Percentiles rank a stretch among this genome's conserved stretches.
Evolutionary conservation across 2,113 vertebrate species (phyloP).

Genomic region (Rutilus rutilus): DNA sequence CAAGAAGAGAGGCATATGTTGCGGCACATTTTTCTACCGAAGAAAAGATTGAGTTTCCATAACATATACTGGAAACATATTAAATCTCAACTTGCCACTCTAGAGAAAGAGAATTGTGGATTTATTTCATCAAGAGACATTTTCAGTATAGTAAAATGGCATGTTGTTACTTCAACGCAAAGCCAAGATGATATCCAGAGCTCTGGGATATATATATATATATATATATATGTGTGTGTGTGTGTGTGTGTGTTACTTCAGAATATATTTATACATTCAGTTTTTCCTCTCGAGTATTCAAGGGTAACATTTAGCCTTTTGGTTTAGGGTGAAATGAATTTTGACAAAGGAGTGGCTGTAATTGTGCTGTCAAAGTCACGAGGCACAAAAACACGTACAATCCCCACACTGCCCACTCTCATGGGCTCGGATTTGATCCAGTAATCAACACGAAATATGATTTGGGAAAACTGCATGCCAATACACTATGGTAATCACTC

Average conservation of each 20-base stretch:
- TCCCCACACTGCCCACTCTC: constrained; percentile 20
- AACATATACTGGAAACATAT: constrained; percentile 39
- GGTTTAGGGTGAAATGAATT: background rate
- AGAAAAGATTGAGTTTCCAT: constrained; percentile 10
- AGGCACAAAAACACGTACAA: background rate
- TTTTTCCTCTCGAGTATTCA: background rate
- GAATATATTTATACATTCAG: background rate
- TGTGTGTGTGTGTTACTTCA: background rate
- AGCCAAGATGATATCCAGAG: constrained; percentile 37
- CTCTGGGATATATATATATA: background rate
- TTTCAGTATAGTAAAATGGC: constrained; percentile 27
- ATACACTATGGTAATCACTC: background rate
- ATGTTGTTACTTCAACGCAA: constrained; percentile 9
- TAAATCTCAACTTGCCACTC: constrained; percentile 21
- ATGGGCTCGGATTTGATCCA: background rate
- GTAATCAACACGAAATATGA: constrained; percentile 21
- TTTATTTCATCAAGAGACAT: constrained; percentile 37
- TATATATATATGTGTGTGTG: background rate
- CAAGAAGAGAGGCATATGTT: background rate
- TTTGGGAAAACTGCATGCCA: constrained; percentile 19
- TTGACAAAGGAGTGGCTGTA: constrained; percentile 26
- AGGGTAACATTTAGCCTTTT: background rate
- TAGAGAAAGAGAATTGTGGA: constrained; percentile 10
- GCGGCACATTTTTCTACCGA: constrained; percentile 7
- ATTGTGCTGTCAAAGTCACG: constrained; percentile 16